phyloP scores from a whole-genome alignment of 2,888 invertebrate genomes.

The Amphipoea lucens region DNA sequence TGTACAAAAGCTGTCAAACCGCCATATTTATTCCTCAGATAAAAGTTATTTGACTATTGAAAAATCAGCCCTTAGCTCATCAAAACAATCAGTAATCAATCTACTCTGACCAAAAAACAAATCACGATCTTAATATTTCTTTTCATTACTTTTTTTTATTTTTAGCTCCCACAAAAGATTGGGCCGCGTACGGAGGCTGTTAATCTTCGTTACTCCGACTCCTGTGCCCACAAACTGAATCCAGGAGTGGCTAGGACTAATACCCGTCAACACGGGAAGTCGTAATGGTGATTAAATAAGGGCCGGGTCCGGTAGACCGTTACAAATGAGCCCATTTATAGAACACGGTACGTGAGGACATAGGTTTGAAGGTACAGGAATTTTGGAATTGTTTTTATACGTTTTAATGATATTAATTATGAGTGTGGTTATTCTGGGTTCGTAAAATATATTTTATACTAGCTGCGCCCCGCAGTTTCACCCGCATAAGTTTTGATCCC shows the following conservation, averaged over 20 bases:
- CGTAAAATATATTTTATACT: neutral
- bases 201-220: conserved; percentile 66
- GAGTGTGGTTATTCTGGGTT: neutral
- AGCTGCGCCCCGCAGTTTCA: too few relatives aligned
- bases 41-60: neutral
- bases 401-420: neutral
- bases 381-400: conserved; percentile 17
- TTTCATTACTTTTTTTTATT: conserved; percentile 40
- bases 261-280: conserved; percentile 70
- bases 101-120: neutral
- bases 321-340: conserved; percentile 64
- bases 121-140: conserved; percentile 26
- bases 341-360: conserved; percentile 30
- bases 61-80: neutral
- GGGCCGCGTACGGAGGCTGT: conserved; percentile 52
- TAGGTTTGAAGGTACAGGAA: conserved; percentile 4
- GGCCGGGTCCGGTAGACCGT: conserved; percentile 54
- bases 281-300: conserved; percentile 77
- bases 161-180: conserved; percentile 51
- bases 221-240: conserved; percentile 61
- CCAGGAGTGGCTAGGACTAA: conserved; percentile 67
- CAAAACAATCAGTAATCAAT: conserved; percentile 5
- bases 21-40: neutral
- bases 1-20: too few relatives aligned
- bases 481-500: too few relatives aligned